A percentile compares a stretch with the other conserved stretches of the same genome.
Evolutionary conservation across 2,888 invertebrate genomes (phyloP).

Genomic region (Xanthostigma xanthostigma): DNA sequence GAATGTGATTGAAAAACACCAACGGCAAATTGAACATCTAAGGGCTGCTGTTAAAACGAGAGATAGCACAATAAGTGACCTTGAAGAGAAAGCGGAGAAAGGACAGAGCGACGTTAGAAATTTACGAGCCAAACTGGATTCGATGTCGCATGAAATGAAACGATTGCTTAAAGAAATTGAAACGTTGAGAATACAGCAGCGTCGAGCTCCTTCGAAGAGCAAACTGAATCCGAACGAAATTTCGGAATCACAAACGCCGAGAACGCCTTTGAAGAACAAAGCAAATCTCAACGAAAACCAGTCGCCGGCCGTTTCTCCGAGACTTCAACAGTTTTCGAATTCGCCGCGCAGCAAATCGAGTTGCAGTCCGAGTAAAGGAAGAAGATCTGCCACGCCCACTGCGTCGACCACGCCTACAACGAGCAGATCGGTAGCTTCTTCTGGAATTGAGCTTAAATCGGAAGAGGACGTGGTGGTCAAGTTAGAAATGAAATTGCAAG

Average conservation of each 20-base stretch:
- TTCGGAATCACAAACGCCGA: too few species aligned
- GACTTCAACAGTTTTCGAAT: too few species aligned
- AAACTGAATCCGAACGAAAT: too few species aligned
- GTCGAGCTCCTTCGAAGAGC: too few species aligned
- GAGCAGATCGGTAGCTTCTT: neutral
- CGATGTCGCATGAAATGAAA: conserved; percentile 22
- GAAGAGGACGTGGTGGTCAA: conserved; percentile 22
- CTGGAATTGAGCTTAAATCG: neutral
- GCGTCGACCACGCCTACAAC: neutral
- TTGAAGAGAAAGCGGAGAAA: conserved; percentile 28
- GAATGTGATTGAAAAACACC: conserved; percentile 27
- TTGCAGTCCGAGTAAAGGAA: neutral
- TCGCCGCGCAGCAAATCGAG: neutral
- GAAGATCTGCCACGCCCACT: neutral
- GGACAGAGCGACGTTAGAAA: conserved; percentile 20
- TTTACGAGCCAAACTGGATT: conserved; percentile 22
- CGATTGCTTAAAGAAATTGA: conserved; percentile 7
- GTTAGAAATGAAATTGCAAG: conserved; percentile 19
- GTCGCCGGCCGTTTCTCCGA: too few species aligned
- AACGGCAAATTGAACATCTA: conserved; percentile 30
- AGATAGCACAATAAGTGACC: conserved; percentile 29
- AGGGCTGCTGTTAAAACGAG: conserved; percentile 26
- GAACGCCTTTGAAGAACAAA: too few species aligned
- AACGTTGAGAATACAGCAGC: too few species aligned
- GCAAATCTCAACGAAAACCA: too few species aligned